Percentiles rank a stretch among this genome's conserved stretches.
These are phyloP conservation scores for Bombus balteatus DNA, from an alignment of 1,140 invertebrate genomes.

Conservation along the genomic window DNA sequence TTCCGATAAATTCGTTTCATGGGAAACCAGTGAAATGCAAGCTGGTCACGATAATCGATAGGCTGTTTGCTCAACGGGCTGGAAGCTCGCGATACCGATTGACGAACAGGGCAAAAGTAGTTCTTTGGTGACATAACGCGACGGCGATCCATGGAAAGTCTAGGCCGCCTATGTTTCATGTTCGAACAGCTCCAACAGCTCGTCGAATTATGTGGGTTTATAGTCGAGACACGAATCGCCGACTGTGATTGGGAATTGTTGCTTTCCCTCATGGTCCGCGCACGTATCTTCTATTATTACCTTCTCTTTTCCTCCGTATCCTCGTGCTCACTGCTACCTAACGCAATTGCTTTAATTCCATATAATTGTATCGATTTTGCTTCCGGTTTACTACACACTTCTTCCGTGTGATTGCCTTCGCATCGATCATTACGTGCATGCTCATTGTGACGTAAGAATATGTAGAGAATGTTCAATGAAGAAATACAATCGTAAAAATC, in stretches of 20 bases:
- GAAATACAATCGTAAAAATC: background rate
- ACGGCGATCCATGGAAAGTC: background rate
- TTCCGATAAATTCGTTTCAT: conserved; percentile 56
- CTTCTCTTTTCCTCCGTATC: background rate
- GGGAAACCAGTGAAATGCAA: conserved; percentile 32
- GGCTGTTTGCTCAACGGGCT: conserved; percentile 46
- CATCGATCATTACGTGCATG: background rate
- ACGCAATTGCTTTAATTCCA: conserved; percentile 11
- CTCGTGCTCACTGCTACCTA: too few species aligned
- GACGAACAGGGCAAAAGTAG: conserved; percentile 31
- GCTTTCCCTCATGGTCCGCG: conserved; percentile 14
- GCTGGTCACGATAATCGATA: conserved; percentile 53
- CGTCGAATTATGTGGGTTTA: conserved; percentile 34
- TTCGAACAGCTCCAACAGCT: conserved; percentile 4
- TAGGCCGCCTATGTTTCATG: background rate
- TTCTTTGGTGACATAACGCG: background rate
- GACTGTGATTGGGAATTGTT: conserved; percentile 13
- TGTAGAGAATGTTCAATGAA: background rate
- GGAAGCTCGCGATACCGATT: conserved; percentile 52
- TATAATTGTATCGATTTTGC: conserved; percentile 21
- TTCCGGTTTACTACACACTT: background rate
- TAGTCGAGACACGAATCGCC: conserved; percentile 16
- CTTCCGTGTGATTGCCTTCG: background rate
- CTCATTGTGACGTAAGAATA: background rate
- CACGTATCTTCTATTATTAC: conserved; percentile 22